Evolutionary conservation across 2,113 vertebrate species (phyloP).

Genomic region (Ctenomys sociabilis): DNA sequence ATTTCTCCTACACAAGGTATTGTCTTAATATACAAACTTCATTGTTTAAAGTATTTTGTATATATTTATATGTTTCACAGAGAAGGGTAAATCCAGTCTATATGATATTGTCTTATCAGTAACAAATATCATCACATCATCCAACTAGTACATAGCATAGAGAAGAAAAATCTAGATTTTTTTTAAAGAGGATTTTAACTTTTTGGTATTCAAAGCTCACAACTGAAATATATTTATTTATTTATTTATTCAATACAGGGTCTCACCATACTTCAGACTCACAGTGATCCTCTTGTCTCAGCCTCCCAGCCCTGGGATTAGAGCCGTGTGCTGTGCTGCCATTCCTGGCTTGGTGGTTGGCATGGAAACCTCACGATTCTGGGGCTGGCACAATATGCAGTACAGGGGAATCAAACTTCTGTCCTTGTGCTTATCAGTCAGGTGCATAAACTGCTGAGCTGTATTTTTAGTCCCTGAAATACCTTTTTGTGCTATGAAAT

Average conservation of each 20-base stretch:
- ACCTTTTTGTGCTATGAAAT: background rate
- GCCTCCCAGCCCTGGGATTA: no score
- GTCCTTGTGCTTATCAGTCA: no score
- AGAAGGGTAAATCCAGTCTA: background rate
- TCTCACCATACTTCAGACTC: no score
- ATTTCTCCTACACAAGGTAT: background rate
- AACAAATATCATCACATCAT: background rate
- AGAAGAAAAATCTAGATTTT: slow-evolving; percentile 10
- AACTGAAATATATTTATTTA: slow-evolving; percentile 11
- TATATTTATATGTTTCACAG: background rate
- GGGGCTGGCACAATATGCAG: no score
- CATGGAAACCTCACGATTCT: no score
- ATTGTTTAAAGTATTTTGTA: background rate
- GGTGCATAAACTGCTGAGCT: no score
- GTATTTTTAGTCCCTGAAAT: no score
- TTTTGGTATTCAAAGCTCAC: slow-evolving; percentile 8
- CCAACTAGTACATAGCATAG: background rate
- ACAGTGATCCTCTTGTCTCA: no score
- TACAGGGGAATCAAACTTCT: no score
- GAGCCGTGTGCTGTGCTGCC: no score
- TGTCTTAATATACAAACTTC: background rate
- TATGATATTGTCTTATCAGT: background rate
- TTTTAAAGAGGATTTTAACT: background rate
- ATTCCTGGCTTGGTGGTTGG: no score
- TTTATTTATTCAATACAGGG: no score